Evolutionary conservation across 2,888 invertebrate species (phyloP).

Genomic region (Halocaridina rubra): DNA sequence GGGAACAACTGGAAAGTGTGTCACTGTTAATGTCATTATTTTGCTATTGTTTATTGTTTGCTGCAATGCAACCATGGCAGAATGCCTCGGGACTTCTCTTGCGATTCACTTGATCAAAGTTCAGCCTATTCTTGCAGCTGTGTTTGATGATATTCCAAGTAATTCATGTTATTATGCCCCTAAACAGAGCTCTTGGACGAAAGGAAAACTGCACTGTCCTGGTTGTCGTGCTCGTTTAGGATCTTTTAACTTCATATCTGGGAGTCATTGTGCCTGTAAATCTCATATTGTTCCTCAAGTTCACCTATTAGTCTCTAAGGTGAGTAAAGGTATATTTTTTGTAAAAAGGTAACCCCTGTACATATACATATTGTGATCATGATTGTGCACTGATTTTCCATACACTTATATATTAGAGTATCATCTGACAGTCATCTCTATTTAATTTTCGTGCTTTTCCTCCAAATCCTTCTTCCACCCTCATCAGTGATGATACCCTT

Average conservation of each 20-base stretch:
- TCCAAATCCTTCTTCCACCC: no score
- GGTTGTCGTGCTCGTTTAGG: constrained; percentile 76
- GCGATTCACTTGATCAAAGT: background rate
- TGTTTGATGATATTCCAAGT: background rate
- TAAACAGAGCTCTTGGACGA: constrained; percentile 73
- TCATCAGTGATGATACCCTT: no score
- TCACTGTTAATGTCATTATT: background rate
- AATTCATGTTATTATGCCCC: constrained; percentile 1
- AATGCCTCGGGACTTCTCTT: background rate
- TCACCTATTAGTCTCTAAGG: constrained; percentile 40
- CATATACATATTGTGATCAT: no score
- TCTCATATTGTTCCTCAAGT: constrained; percentile 73
- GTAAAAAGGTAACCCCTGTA: no score
- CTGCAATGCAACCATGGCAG: background rate
- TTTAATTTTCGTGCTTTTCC: no score
- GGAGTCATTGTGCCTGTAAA: constrained; percentile 69
- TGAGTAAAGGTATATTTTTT: background rate
- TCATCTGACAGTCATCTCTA: no score
- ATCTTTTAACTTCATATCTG: constrained; percentile 77
- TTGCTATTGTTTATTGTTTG: background rate
- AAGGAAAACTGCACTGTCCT: constrained; percentile 77
- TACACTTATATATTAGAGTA: no score
- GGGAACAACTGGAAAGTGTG: no score
- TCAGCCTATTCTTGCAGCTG: background rate
- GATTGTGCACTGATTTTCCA: no score